These are phyloP conservation scores for Elmis aenea DNA, from an alignment of 2,888 invertebrate species.

Conservation along the genomic window DNA sequence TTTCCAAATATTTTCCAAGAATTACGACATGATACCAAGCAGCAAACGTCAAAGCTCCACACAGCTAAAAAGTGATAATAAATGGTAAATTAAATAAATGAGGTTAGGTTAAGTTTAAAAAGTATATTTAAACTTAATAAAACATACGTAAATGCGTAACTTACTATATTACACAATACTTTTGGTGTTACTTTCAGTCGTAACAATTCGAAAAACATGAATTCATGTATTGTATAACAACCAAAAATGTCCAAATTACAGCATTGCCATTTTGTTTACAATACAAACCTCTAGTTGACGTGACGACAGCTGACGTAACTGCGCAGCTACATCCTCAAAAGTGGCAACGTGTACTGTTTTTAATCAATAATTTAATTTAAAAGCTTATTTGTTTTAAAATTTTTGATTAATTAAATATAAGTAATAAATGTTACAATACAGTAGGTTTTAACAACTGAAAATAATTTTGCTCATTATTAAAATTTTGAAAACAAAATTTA, in stretches of 20 bases:
- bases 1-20: slow-evolving; percentile 39
- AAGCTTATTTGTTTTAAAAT: no score
- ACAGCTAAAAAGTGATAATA: slow-evolving; percentile 17
- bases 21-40: slow-evolving; percentile 53
- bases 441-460: no score
- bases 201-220: slow-evolving; percentile 14
- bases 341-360: slow-evolving; percentile 4
- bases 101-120: slow-evolving; percentile 6
- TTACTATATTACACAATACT: slow-evolving; percentile 31
- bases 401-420: no score
- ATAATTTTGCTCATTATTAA: no score
- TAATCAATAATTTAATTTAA: slow-evolving; percentile 4
- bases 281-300: no score
- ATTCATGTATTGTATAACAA: no score
- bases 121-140: slow-evolving; percentile 2
- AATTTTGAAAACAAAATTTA: slow-evolving; percentile 1
- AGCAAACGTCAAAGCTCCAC: slow-evolving; percentile 39
- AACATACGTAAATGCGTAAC: slow-evolving; percentile 9
- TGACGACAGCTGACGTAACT: no score
- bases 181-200: slow-evolving; percentile 19
- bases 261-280: no score
- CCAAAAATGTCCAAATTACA: no score
- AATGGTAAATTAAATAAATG: no score
- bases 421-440: no score
- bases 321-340: no score